Conservation (phyloP, 2,113 vertebrate species). For the Amphilophus citrinellus region DNA sequence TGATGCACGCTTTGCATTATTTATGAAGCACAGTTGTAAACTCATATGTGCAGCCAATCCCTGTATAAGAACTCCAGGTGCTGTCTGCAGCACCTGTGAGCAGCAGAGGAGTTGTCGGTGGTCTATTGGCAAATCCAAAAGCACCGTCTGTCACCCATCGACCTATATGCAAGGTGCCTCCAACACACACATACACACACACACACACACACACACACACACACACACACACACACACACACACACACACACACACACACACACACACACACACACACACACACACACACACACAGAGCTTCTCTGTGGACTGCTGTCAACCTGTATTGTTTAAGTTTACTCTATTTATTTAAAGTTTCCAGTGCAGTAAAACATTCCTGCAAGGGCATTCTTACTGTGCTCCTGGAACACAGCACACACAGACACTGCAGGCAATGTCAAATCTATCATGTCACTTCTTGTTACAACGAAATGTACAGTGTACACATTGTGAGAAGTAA, state of each 20-base stretch:
- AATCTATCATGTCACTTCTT: neutral
- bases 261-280: neutral
- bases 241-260: neutral
- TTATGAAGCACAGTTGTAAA: neutral
- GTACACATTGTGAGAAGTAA: neutral
- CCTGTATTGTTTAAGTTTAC: conserved; percentile 21
- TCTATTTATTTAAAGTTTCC: conserved; percentile 27
- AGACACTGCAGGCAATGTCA: neutral
- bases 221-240: neutral
- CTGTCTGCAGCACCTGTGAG: neutral
- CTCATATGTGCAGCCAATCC: neutral
- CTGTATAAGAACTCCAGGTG: conserved; percentile 11
- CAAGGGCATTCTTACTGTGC: neutral
- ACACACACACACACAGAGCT: neutral
- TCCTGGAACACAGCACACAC: neutral
- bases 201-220: neutral
- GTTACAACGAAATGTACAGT: neutral
- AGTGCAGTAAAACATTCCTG: conserved; percentile 9
- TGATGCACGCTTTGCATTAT: neutral
- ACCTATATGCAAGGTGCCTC: conserved; percentile 13
- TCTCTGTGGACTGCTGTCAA: conserved; percentile 20
- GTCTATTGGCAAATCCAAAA: conserved; percentile 28
- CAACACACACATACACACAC: neutral
- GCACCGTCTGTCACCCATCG: conserved; percentile 9
- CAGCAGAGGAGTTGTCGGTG: conserved; percentile 4